A percentile compares a stretch with the other conserved stretches of the same genome.
These are phyloP conservation scores for Scomberomorus guttatus DNA, from an alignment of 2,797 vertebrate species.

Conservation along the genomic window DNA sequence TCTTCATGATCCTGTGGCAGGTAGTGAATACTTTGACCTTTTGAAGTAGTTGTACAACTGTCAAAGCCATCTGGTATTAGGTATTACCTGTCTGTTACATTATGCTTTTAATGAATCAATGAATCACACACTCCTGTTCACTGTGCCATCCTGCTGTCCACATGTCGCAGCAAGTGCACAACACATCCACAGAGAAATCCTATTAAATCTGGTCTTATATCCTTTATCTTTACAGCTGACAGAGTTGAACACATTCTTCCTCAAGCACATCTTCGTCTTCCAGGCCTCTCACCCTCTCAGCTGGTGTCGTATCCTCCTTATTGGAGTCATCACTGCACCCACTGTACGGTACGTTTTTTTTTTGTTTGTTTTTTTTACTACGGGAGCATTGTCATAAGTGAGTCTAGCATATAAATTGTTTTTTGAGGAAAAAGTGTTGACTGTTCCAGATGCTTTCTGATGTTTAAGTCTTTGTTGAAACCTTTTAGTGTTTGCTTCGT, in stretches of 20 bases:
- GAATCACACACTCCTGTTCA: not conserved
- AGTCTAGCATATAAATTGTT: not conserved
- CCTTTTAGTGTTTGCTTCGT: not conserved
- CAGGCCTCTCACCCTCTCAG: conserved; percentile 95
- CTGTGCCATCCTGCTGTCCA: not conserved
- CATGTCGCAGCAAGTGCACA: not conserved
- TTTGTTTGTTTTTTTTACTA: too few species aligned
- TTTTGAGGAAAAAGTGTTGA: too few species aligned
- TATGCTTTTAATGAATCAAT: conserved; percentile 2
- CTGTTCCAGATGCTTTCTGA: not conserved
- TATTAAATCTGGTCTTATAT: not conserved
- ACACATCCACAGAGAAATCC: not conserved
- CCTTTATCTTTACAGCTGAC: conserved; percentile 87
- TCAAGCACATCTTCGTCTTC: conserved; percentile 99
- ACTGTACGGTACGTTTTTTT: conserved; percentile 95
- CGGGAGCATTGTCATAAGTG: too few species aligned
- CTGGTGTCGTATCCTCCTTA: conserved; percentile 94
- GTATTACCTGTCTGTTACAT: not conserved
- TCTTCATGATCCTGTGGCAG: conserved; percentile 99
- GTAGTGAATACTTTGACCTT: conserved; percentile 68
- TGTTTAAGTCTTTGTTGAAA: conserved; percentile 3
- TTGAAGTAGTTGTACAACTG: not conserved
- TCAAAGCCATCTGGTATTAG: not conserved
- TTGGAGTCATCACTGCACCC: conserved; percentile 95
- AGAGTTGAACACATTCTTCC: conserved; percentile 97